Percentiles rank a stretch among this genome's conserved stretches.
Conservation (phyloP, 2,888 invertebrate species). For the Ormia ochracea region DNA sequence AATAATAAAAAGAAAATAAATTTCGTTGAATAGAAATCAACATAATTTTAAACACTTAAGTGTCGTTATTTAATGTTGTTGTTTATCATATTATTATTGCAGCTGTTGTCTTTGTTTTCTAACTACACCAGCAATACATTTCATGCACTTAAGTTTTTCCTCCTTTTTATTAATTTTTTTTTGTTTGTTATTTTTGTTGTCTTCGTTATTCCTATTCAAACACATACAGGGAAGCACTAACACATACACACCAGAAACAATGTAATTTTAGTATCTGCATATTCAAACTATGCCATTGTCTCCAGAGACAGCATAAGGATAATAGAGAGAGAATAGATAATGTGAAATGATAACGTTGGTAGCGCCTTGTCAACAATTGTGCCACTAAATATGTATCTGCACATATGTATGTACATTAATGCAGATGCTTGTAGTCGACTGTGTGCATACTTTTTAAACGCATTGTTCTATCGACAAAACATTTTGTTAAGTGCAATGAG, state of each 20-base stretch:
- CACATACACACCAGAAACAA: not conserved
- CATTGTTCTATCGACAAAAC: not conserved
- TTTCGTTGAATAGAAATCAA: constrained; percentile 43
- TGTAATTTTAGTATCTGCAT: constrained; percentile 21
- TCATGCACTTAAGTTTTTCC: constrained; percentile 50
- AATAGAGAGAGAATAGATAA: constrained; percentile 47
- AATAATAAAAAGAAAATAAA: constrained; percentile 17
- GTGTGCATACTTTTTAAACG: too few species aligned
- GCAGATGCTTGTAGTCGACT: constrained; percentile 32
- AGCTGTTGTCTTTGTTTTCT: constrained; percentile 38
- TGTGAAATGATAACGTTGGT: constrained; percentile 60
- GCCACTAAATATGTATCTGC: constrained; percentile 45
- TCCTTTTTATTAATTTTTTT: not conserved
- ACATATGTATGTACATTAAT: constrained; percentile 4
- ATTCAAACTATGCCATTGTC: constrained; percentile 47
- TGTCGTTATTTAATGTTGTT: constrained; percentile 28
- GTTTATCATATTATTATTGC: constrained; percentile 19
- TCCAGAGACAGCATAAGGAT: constrained; percentile 25
- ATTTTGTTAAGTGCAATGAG: not conserved
- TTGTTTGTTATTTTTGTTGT: too few species aligned
- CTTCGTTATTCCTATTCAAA: constrained; percentile 2
- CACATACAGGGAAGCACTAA: not conserved
- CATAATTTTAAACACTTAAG: constrained; percentile 51
- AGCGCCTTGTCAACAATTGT: constrained; percentile 58
- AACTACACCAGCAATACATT: constrained; percentile 13